Base-by-base conservation (phyloP, 1,140 invertebrate species). In the Mamestra configurata region DNA sequence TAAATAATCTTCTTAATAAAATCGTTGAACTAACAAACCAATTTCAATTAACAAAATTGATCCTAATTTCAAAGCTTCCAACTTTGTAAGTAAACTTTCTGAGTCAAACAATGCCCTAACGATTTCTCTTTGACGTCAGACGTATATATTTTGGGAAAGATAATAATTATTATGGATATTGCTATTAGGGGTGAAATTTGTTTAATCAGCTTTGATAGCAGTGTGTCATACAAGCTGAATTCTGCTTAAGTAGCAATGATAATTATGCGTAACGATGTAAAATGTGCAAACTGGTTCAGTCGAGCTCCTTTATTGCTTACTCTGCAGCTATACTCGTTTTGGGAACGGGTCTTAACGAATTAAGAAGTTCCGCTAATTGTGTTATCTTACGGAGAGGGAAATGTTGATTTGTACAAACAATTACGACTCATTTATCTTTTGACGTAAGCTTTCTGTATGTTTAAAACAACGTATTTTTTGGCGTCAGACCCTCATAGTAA, bases 261-360 rank as follows among this genome's bases (percentile, higher is more conserved):
- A 92, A 93, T 94, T 92, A 94, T 87, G 85, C 83, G 85, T 84
- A 92, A 94, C 87, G 88, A 88, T 77, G 88, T 89, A 80, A 89
- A 86, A 93, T 89, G 91, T 92, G 89, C 83, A 85, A 94, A 92
- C 87, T 89, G 91, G 90, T 92, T 88, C 77, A 87, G 80, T 84
- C 71, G 81, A 90, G 86, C 85, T 83, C 88, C 82, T 88, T 92
- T 91, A 92, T 89, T 87, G 86, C 87, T 88, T 90, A 94, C 89
- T 91, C 88, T 83, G 85, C 83, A 88, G 84, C 85, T 85, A 90
- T 93, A 91, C 89, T 87, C 89, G 86, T 90, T 92, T 88, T 80
- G 64, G 68, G 64, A 86, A 90, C 86, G 73, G 64, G 84, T 86
- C 81, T 83, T 80, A 59, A 81, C 24, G 84, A 89, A 93, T 92